Base-by-base conservation (phyloP, 2,113 vertebrate genomes). In the Elaphurus davidianus region DNA sequence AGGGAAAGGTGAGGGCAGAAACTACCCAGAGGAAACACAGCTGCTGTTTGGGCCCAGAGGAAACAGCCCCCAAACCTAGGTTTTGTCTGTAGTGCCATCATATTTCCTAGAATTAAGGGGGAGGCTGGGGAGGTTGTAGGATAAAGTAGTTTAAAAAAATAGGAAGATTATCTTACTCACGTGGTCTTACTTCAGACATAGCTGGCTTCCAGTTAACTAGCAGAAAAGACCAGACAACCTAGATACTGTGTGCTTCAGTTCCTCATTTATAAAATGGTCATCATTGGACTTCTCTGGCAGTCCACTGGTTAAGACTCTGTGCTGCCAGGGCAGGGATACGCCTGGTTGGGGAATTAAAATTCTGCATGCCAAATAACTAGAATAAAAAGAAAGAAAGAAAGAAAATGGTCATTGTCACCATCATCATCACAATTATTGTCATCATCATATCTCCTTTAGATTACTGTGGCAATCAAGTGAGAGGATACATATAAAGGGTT, bases 21-120 rank as follows among this genome's bases (percentile, higher is more conserved):
- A 40, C 3, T 13, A 2, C 54, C 4, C 36, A 28, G 52, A 62
- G 19, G 59, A 47, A 9, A 59, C 8, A 0, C 1, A 0, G 55
- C 54, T 52, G 5, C n/a, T 3, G 8, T 71, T 13, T 12, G 19
- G 15, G 27, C 76, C 16, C 55, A 17, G 55, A 1, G 10, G 7
- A 40, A 25, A 59, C 2, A 15, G 60, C 86, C 45, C 62, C 62
- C 28, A 15, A 10, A 36, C 55, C n/a, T 8, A 9, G 55, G 30
- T 67, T 88, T 67, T 40, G 43, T 1, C 43, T 0, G 1, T 1
- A 13, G 25, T 7, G 13, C 55, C 36, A 6, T 47, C 92, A 27
- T 6, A 25, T 8, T 81, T 90, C 62, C 82, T 59, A 21, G 52
- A 40, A 60, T 19, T 47, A 2, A 33, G 21, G 13, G 36, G n/a